These are phyloP conservation scores for Ginglymostoma cirratum DNA, from an alignment of 2,113 vertebrate genomes.

Conservation along the genomic window DNA sequence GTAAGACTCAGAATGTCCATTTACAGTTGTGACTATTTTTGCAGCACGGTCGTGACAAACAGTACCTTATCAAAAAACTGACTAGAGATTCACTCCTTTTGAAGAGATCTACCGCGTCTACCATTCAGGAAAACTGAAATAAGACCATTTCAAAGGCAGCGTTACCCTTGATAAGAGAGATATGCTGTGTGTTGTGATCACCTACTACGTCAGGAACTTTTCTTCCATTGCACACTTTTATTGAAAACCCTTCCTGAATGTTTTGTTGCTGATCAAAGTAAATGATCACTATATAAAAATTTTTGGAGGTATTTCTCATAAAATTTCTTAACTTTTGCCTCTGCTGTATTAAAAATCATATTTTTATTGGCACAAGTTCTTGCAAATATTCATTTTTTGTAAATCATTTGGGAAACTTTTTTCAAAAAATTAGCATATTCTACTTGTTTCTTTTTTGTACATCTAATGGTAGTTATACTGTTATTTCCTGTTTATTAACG, in stretches of 20 bases:
- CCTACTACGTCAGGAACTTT: not conserved
- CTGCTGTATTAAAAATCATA: not conserved
- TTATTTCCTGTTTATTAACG: not conserved
- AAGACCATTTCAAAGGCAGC: not conserved
- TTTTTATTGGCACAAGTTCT: not conserved
- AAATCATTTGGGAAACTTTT: not conserved
- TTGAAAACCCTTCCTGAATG: not conserved
- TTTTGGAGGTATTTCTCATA: not conserved
- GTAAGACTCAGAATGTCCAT: not conserved
- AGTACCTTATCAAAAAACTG: constrained; percentile 76
- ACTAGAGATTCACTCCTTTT: constrained; percentile 42
- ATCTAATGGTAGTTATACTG: not conserved
- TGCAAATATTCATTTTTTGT: not conserved
- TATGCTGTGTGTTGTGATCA: not conserved
- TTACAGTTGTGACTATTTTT: constrained; percentile 20
- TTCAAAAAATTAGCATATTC: not conserved
- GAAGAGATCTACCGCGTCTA: not conserved
- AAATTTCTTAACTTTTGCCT: not conserved
- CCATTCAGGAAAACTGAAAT: not conserved
- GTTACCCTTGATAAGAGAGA: not conserved
- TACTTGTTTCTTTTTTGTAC: not conserved
- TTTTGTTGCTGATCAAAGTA: not conserved
- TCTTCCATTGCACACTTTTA: not conserved
- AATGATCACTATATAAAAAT: not conserved
- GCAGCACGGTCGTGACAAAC: constrained; percentile 79